Percentiles rank a stretch among this genome's conserved stretches.
Evolutionary conservation across 2,797 vertebrate species (phyloP).

Genomic region (Crotalus adamanteus): DNA sequence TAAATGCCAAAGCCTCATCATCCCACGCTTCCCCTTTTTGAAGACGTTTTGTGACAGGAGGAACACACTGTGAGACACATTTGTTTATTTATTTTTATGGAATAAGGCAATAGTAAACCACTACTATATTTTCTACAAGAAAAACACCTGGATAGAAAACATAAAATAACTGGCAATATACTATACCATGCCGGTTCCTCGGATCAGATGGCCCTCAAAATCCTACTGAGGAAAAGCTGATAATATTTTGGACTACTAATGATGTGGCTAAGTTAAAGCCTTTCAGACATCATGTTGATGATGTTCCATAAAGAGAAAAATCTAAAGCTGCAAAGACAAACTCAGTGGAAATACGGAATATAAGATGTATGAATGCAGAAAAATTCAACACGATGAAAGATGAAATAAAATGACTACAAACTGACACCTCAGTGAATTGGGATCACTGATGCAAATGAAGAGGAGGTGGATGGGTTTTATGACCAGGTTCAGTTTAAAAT

Average conservation of each 20-base stretch:
- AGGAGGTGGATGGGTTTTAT: neutral
- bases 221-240: neutral
- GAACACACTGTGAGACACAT: neutral
- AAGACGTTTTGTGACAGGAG: neutral
- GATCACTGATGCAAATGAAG: neutral
- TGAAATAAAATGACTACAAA: neutral
- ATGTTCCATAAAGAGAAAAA: neutral
- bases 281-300: neutral
- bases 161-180: neutral
- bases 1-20: neutral
- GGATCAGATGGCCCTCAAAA: neutral
- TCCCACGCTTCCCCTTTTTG: conserved; percentile 14
- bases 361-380: neutral
- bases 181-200: neutral
- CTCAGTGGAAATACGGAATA: neutral
- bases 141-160: neutral
- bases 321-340: neutral
- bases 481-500: neutral
- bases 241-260: neutral
- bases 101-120: neutral
- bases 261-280: neutral
- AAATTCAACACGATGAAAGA: neutral
- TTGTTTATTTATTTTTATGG: neutral
- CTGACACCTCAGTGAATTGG: neutral
- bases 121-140: neutral